phyloP scores from a whole-genome alignment of 2,888 invertebrate genomes.

The Crematogaster levior region DNA sequence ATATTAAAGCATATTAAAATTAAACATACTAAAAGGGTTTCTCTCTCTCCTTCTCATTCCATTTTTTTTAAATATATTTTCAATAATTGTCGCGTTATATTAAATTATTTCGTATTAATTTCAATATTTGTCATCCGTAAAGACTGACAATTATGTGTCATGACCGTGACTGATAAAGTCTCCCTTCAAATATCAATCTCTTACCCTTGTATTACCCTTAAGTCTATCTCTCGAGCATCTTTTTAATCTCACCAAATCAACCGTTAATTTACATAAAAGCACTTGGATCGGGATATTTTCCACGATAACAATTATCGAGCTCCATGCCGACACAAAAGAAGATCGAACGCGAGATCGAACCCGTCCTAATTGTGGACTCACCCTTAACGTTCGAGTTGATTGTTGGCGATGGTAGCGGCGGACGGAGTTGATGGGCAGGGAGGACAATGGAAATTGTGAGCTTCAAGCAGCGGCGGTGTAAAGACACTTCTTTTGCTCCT shows the following conservation, averaged over 20 bases:
- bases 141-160: background rate
- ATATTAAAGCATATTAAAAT: background rate
- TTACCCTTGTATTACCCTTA: background rate
- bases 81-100: conserved; percentile 1
- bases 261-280: conserved; percentile 29
- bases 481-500: conserved; percentile 70
- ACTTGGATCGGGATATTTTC: conserved; percentile 31
- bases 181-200: background rate
- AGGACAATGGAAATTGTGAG: conserved; percentile 71
- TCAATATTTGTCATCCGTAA: background rate
- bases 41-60: background rate
- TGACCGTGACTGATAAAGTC: background rate
- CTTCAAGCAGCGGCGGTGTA: conserved; percentile 58
- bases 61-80: background rate
- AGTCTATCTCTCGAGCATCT: conserved; percentile 1
- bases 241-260: conserved; percentile 35
- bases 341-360: conserved; percentile 38
- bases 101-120: background rate
- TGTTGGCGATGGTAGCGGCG: conserved; percentile 58
- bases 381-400: conserved; percentile 44
- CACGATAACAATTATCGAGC: conserved; percentile 31
- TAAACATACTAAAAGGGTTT: no score
- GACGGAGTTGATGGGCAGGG: conserved; percentile 2
- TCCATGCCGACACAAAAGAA: conserved; percentile 30
- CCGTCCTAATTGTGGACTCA: conserved; percentile 36